Conservation (phyloP, 2,113 vertebrate species). For the Cyphotilapia sp. region DNA sequence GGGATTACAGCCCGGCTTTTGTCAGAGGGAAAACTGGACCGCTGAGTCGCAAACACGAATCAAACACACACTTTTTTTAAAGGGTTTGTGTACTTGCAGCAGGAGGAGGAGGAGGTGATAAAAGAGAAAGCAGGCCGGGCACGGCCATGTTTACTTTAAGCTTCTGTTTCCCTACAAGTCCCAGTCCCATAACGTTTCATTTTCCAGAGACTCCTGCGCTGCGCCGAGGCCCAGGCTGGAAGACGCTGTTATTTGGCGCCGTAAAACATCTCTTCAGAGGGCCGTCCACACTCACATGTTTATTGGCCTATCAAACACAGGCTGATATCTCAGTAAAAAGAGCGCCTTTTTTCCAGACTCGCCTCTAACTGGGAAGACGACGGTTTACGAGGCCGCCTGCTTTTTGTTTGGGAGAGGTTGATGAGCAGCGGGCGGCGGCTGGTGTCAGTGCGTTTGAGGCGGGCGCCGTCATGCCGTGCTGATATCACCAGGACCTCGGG, state of each 20-base stretch:
- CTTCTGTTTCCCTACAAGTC: slow-evolving; percentile 40
- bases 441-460: not conserved
- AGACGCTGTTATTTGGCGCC: slow-evolving; percentile 32
- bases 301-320: slow-evolving; percentile 47
- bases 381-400: not conserved
- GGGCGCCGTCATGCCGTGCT: not conserved
- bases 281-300: slow-evolving; percentile 44
- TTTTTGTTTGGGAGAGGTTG: not conserved
- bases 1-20: not conserved
- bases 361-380: not conserved
- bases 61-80: not conserved
- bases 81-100: not conserved
- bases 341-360: slow-evolving; percentile 3
- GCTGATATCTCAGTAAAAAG: slow-evolving; percentile 1
- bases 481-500: not conserved
- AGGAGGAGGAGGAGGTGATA: not conserved
- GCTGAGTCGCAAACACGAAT: not conserved
- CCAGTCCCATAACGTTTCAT: slow-evolving; percentile 41
- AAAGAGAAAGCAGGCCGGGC: not conserved
- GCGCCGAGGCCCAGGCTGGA: not conserved
- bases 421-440: not conserved
- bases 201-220: slow-evolving; percentile 3
- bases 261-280: slow-evolving; percentile 51
- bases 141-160: slow-evolving; percentile 28
- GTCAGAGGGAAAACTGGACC: not conserved